Conservation (phyloP, 2,113 vertebrate species). For the Mellivora capensis region DNA sequence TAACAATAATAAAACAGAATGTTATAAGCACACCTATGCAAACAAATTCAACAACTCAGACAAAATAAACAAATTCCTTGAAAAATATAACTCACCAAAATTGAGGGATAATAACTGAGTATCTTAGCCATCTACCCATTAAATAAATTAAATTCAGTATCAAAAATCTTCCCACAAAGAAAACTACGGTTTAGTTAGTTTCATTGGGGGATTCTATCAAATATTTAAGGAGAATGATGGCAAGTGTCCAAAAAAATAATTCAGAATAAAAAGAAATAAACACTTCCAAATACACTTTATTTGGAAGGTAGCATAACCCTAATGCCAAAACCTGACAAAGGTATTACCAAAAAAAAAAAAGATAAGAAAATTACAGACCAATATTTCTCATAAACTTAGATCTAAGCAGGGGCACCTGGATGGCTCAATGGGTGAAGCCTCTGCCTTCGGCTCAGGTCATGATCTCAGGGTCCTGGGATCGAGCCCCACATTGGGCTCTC, state of each 20-base stretch:
- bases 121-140: not conserved
- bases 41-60: not conserved
- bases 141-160: not conserved
- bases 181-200: not conserved
- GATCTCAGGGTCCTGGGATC: no score
- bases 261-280: not conserved
- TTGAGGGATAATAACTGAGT: not conserved
- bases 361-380: not conserved
- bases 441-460: no score
- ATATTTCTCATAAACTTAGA: not conserved
- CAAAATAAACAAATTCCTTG: not conserved
- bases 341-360: not conserved
- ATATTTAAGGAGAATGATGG: not conserved
- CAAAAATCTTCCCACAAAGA: not conserved
- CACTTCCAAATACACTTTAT: not conserved
- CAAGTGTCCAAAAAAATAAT: not conserved
- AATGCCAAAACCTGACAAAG: not conserved
- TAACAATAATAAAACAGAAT: not conserved
- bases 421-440: no score
- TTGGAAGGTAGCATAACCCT: not conserved
- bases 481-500: no score
- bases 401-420: no score
- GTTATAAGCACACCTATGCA: not conserved
- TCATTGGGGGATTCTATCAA: not conserved
- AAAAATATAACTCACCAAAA: not conserved